These are phyloP conservation scores for Sycobia sp. DNA, from an alignment of 1,140 invertebrate species.

Conservation along the genomic window DNA sequence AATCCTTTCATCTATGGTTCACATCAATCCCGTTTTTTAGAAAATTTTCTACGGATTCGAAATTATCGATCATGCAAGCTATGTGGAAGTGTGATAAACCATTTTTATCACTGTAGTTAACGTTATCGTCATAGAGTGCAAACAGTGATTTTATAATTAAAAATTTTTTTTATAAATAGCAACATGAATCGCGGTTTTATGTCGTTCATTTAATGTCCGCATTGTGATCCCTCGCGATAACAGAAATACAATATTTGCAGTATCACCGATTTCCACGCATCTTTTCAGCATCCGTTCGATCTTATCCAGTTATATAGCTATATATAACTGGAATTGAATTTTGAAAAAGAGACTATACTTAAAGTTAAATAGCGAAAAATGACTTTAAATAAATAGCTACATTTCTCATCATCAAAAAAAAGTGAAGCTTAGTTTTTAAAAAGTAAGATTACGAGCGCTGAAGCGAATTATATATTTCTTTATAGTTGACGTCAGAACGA, in stretches of 20 bases:
- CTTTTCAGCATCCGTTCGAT: background rate
- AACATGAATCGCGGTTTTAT: slow-evolving; percentile 2
- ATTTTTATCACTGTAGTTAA: slow-evolving; percentile 1
- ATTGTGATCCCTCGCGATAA: background rate
- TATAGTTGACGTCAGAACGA: no score
- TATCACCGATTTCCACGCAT: background rate
- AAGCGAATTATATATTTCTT: no score
- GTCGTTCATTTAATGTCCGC: background rate
- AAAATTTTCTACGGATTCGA: background rate
- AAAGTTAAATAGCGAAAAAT: no score
- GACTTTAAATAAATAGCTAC: no score
- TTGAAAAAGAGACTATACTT: no score
- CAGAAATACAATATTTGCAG: background rate
- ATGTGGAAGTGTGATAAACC: slow-evolving; percentile 10
- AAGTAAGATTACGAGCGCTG: no score
- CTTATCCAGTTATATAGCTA: background rate
- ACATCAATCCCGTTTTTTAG: background rate
- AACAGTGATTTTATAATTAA: slow-evolving; percentile 1
- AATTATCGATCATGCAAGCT: slow-evolving; percentile 2
- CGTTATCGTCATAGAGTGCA: background rate
- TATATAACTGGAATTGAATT: no score
- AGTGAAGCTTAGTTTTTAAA: no score
- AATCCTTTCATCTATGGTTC: background rate
- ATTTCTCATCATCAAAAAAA: no score
- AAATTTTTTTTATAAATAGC: background rate